phyloP scores from a whole-genome alignment of 2,888 invertebrate genomes.

The Listrodromus nycthemerus region DNA sequence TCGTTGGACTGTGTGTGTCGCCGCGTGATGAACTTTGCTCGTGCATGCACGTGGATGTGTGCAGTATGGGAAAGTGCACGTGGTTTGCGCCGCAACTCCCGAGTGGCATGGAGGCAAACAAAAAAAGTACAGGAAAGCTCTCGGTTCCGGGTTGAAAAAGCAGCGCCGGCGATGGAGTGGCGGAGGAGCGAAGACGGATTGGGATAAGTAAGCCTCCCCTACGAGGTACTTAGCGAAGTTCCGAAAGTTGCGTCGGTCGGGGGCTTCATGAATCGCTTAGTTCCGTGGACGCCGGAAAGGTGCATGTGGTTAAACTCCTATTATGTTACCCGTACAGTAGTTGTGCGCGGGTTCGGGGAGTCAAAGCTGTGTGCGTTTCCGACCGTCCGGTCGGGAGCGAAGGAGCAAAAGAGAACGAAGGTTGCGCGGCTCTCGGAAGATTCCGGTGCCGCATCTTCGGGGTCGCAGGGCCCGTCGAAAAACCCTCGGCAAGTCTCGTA shows the following conservation, averaged over 20 bases:
- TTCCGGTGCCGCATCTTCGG: conserved; percentile 13
- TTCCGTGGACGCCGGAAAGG: conserved; percentile 55
- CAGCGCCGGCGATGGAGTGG: conserved; percentile 4
- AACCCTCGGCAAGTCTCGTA: conserved; percentile 37
- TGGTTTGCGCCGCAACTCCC: conserved; percentile 22
- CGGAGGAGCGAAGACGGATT: conserved; percentile 21
- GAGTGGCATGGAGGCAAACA: conserved; percentile 17
- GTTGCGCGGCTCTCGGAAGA: conserved; percentile 18
- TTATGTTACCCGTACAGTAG: conserved; percentile 58
- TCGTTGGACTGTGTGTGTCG: not conserved
- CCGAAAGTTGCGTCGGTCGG: conserved; percentile 66
- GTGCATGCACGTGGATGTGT: conserved; percentile 6
- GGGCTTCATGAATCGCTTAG: conserved; percentile 69
- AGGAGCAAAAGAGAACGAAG: conserved; percentile 6
- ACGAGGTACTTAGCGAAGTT: conserved; percentile 68
- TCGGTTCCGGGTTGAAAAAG: conserved; percentile 35
- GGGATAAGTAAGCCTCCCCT: conserved; percentile 41
- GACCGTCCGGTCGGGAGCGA: not conserved
- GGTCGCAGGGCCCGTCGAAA: conserved; percentile 22
- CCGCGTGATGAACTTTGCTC: conserved; percentile 1
- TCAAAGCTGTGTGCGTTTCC: not conserved
- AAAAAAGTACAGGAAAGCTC: conserved; percentile 39
- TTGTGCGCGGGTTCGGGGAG: not conserved
- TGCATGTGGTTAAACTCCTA: conserved; percentile 68
- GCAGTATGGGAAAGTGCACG: conserved; percentile 23